A percentile compares a stretch with the other conserved stretches of the same genome.
Evolutionary conservation across 2,113 vertebrate species (phyloP).

Genomic region (Protobothrops flavoviridis): DNA sequence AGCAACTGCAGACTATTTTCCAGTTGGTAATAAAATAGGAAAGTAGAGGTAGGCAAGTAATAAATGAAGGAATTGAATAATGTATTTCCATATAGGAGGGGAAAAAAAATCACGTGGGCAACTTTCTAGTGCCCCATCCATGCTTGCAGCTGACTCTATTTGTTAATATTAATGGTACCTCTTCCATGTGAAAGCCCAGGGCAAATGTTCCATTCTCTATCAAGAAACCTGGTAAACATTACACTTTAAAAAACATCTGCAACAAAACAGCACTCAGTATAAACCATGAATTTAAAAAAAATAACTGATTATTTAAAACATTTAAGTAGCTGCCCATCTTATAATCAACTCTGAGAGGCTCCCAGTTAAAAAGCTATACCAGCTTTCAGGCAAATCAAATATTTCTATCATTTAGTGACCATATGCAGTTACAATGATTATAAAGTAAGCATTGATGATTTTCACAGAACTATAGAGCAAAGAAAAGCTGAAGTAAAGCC

Average conservation of each 20-base stretch:
- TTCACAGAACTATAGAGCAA: not conserved
- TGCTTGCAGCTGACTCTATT: not conserved
- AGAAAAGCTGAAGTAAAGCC: not conserved
- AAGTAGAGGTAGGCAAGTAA: not conserved
- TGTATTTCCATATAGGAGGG: not conserved
- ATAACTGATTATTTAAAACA: not conserved
- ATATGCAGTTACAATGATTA: not conserved
- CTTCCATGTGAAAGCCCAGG: not conserved
- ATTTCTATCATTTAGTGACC: not conserved
- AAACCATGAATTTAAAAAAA: not conserved
- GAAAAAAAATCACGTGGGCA: not conserved
- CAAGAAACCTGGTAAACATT: not conserved
- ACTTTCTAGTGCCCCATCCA: not conserved
- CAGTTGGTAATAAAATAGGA: not conserved
- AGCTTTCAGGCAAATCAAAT: not conserved
- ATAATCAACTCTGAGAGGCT: not conserved
- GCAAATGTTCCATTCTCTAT: not conserved
- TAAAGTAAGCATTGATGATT: not conserved
- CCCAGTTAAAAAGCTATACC: not conserved
- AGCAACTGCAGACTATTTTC: not conserved
- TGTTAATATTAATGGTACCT: not conserved
- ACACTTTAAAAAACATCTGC: not conserved
- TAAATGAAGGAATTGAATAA: not conserved
- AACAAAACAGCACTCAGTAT: not conserved
- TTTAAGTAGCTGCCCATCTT: not conserved